These are phyloP conservation scores for Manis crassicaudata DNA, from an alignment of 2,797 vertebrate species.

Conservation along the genomic window DNA sequence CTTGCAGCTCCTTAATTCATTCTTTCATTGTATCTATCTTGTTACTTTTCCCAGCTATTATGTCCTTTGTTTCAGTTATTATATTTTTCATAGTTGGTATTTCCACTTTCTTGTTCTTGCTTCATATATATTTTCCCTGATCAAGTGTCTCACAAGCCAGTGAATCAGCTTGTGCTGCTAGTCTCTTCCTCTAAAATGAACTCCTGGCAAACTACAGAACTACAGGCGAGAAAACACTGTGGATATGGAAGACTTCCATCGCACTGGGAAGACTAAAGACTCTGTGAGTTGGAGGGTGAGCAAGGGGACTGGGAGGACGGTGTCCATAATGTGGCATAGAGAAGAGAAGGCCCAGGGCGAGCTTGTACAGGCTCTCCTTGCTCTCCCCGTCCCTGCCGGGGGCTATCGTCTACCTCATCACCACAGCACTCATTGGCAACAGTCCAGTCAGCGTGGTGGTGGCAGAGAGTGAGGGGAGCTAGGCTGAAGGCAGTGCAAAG, in stretches of 20 bases:
- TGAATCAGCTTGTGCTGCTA: background rate
- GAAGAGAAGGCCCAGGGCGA: background rate
- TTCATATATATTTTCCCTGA: background rate
- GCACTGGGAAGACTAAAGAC: background rate
- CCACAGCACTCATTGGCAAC: background rate
- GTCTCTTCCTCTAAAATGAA: background rate
- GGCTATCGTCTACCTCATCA: background rate
- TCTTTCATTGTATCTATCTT: background rate
- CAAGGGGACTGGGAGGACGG: rapidly evolving
- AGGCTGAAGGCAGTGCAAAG: background rate
- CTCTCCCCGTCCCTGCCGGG: no score
- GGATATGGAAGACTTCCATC: background rate
- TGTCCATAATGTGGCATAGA: background rate
- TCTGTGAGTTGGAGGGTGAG: background rate
- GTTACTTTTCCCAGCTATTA: background rate
- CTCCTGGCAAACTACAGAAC: background rate
- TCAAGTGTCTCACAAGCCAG: background rate
- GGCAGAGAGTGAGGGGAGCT: background rate
- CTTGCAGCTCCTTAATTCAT: background rate
- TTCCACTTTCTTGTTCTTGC: background rate
- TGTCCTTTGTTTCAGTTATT: background rate
- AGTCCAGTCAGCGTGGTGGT: background rate
- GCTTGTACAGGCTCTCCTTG: background rate
- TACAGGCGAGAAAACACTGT: background rate
- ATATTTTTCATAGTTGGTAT: background rate